phyloP scores from a whole-genome alignment of 2,113 vertebrate species.

The Dromas ardeola region DNA sequence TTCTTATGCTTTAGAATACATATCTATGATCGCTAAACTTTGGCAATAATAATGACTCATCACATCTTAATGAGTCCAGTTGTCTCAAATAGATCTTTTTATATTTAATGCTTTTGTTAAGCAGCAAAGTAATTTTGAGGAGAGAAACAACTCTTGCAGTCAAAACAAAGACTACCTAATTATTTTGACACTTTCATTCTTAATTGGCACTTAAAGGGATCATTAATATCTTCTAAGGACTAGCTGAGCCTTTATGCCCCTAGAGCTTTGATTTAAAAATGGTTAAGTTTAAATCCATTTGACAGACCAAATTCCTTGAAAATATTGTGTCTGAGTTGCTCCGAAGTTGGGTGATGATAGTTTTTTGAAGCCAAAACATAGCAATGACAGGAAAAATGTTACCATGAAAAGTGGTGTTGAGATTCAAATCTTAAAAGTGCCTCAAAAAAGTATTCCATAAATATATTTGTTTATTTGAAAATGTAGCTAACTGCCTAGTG shows the following conservation, averaged over 20 bases:
- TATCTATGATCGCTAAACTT: background rate
- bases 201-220: background rate
- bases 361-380: background rate
- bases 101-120: background rate
- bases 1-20: background rate
- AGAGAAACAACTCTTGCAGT: background rate
- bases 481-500: background rate
- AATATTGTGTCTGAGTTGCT: background rate
- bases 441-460: background rate
- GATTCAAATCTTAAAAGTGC: background rate
- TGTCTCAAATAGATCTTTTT: background rate
- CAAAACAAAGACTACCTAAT: background rate
- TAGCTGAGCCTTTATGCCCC: background rate
- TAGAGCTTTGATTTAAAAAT: background rate
- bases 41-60: background rate
- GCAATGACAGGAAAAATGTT: background rate
- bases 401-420: background rate
- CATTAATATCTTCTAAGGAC: slow-evolving; percentile 1
- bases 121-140: background rate
- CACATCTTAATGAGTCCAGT: background rate
- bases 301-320: background rate
- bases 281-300: background rate
- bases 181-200: slow-evolving; percentile 36
- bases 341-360: background rate
- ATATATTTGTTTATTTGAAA: background rate